These are phyloP conservation scores for Caenorhabditis sp. DNA, from an alignment of 2,888 invertebrate genomes.

Conservation along the genomic window DNA sequence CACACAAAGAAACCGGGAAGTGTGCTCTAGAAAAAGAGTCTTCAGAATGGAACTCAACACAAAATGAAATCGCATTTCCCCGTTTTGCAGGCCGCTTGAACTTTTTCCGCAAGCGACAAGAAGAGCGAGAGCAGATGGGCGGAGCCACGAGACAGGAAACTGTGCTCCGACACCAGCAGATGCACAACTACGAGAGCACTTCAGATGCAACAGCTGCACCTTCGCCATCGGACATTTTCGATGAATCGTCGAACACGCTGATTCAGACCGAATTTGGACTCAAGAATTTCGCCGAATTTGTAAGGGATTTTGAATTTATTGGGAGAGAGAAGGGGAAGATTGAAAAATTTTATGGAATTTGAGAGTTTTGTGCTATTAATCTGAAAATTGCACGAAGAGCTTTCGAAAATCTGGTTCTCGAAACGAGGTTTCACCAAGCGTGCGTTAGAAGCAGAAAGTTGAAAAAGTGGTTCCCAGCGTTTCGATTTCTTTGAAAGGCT, in stretches of 20 bases:
- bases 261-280: slow-evolving; percentile 53
- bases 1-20: neutral
- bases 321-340: neutral
- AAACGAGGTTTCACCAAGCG: too few species aligned
- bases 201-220: neutral
- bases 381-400: too few species aligned
- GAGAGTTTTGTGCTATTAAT: too few species aligned
- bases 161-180: neutral
- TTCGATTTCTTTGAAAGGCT: too few species aligned
- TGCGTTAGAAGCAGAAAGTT: too few species aligned
- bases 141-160: neutral
- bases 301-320: neutral
- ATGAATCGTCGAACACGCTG: slow-evolving; percentile 26
- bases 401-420: too few species aligned
- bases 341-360: too few species aligned
- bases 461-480: too few species aligned
- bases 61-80: slow-evolving; percentile 25
- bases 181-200: too few species aligned
- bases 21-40: neutral
- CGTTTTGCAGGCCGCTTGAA: slow-evolving; percentile 51
- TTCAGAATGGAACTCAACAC: neutral
- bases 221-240: slow-evolving; percentile 27
- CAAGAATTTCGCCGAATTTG: slow-evolving; percentile 33
- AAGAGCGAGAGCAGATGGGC: slow-evolving; percentile 15
- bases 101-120: slow-evolving; percentile 42